Conservation (phyloP, 2,113 vertebrate genomes). For the Calidris pugnax region DNA sequence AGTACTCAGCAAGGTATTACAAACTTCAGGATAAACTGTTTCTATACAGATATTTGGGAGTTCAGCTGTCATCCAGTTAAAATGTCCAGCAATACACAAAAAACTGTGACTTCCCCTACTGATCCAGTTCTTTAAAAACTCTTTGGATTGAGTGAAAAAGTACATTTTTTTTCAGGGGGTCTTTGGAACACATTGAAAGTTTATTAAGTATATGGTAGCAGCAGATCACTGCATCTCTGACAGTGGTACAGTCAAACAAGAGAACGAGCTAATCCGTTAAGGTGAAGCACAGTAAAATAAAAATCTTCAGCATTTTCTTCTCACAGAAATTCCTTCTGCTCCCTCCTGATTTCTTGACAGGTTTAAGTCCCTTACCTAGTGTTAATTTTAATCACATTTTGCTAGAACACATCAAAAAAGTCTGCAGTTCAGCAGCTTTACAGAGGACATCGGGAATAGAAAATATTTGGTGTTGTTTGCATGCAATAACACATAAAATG, state of each 20-base stretch:
- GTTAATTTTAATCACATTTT: constrained; percentile 7
- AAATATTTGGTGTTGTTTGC: background rate
- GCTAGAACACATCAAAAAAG: background rate
- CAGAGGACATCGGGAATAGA: background rate
- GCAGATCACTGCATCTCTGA: background rate
- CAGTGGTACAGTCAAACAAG: background rate
- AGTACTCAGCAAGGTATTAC: background rate
- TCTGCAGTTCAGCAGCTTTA: background rate
- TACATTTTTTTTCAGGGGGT: background rate
- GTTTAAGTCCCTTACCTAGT: background rate
- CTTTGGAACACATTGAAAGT: background rate
- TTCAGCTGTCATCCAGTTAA: background rate
- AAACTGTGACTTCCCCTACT: background rate
- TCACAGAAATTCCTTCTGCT: background rate
- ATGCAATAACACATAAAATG: background rate
- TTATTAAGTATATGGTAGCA: background rate
- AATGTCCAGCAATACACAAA: background rate
- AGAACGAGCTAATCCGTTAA: background rate
- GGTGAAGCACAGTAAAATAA: background rate
- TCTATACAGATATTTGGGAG: background rate
- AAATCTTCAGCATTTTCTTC: background rate
- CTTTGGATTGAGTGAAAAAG: background rate
- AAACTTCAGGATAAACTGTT: background rate
- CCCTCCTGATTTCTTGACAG: background rate
- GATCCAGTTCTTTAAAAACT: background rate